Percentiles rank a stretch among this genome's conserved stretches.
Conservation (phyloP, 2,888 invertebrate species). For the Hanleya hanleyi region DNA sequence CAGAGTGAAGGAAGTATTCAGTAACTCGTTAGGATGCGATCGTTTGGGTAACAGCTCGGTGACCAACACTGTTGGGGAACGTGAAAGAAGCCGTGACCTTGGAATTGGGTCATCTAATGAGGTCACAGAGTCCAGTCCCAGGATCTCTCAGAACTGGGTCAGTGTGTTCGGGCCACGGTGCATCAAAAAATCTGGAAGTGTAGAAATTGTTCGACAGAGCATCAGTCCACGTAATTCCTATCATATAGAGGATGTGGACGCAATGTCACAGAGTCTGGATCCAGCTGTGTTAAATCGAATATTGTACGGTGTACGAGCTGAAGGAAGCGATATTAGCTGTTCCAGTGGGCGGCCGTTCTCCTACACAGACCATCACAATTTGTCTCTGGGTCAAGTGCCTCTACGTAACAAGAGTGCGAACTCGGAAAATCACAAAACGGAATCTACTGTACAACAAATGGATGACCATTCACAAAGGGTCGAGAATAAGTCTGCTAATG, state of each 20-base stretch:
- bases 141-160: neutral
- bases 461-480: too few species aligned
- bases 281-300: neutral
- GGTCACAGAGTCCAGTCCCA: neutral
- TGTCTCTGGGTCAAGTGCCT: too few species aligned
- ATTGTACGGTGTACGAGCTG: neutral
- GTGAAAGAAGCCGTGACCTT: neutral
- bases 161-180: conserved; percentile 14
- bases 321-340: too few species aligned
- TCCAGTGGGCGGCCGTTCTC: too few species aligned
- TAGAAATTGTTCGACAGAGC: conserved; percentile 19
- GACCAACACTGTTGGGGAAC: neutral
- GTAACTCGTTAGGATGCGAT: neutral
- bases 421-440: too few species aligned
- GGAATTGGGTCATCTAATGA: neutral
- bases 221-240: conserved; percentile 20
- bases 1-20: neutral
- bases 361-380: too few species aligned
- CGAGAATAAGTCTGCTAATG: too few species aligned
- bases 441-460: too few species aligned
- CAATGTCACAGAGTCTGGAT: conserved; percentile 4
- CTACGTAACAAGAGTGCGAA: too few species aligned
- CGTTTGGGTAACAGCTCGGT: neutral
- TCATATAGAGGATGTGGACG: neutral
- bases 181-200: conserved; percentile 18